These are phyloP conservation scores for Drosophila albomicans DNA, from an alignment of 1,140 invertebrate genomes.

Conservation along the genomic window DNA sequence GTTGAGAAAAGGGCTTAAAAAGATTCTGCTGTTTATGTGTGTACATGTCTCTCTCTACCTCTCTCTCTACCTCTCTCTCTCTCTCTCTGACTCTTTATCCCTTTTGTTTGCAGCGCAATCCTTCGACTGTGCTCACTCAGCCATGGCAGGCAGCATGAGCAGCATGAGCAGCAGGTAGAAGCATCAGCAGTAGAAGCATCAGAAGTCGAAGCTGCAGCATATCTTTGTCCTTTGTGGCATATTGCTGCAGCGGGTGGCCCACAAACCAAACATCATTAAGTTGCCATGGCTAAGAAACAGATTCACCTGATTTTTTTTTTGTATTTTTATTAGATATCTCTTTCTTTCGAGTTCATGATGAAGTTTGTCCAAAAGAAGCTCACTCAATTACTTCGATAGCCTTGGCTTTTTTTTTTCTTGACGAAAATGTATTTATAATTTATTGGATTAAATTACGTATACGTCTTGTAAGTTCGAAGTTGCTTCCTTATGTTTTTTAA, in stretches of 20 bases:
- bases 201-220: neutral
- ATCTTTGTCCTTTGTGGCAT: neutral
- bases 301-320: neutral
- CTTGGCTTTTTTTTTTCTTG: neutral
- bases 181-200: neutral
- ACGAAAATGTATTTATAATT: no score
- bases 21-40: slow-evolving; percentile 47
- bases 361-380: neutral
- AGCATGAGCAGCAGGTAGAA: neutral
- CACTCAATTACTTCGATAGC: neutral
- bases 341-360: neutral
- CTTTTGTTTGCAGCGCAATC: neutral
- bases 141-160: neutral
- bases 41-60: neutral
- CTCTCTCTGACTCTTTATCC: neutral
- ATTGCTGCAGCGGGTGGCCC: neutral
- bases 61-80: neutral
- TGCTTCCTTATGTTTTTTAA: neutral
- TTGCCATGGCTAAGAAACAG: neutral
- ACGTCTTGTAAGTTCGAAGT: neutral
- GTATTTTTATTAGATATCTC: neutral
- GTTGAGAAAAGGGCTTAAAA: slow-evolving; percentile 69
- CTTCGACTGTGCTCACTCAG: neutral
- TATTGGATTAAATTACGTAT: no score
- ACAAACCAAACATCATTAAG: neutral